These are phyloP conservation scores for Epinephelus fuscoguttatus DNA, from an alignment of 2,113 vertebrate genomes.

Conservation along the genomic window DNA sequence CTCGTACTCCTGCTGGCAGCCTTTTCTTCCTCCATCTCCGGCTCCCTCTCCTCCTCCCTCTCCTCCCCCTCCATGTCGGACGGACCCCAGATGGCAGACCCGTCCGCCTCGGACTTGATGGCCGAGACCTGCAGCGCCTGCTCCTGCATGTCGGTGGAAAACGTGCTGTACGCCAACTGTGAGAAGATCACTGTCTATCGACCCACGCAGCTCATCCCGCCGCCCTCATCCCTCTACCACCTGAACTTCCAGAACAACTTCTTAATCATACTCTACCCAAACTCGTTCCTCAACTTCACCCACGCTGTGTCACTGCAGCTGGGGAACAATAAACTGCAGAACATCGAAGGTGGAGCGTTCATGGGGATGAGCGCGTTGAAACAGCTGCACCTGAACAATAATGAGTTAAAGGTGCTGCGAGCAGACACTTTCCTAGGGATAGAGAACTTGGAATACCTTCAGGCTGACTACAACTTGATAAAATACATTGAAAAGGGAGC, in stretches of 20 bases:
- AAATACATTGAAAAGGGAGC: conserved; percentile 98
- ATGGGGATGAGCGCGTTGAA: conserved; percentile 95
- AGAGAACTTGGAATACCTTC: conserved; percentile 99
- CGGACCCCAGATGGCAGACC: conserved; percentile 71
- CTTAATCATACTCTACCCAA: conserved; percentile 95
- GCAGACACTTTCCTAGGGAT: conserved; percentile 98
- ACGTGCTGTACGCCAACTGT: conserved; percentile 98
- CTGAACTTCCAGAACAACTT: conserved; percentile 99
- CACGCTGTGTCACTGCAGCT: conserved; percentile 98
- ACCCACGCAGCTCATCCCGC: conserved; percentile 95
- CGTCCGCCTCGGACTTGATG: conserved; percentile 86
- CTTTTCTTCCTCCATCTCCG: conserved; percentile 85
- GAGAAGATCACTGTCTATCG: conserved; percentile 97
- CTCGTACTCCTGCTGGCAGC: conserved; percentile 96
- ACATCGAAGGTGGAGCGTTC: conserved; percentile 97
- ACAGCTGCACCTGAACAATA: conserved; percentile 99
- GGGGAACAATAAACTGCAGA: conserved; percentile 98
- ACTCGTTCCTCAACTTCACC: conserved; percentile 97
- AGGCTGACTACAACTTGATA: conserved; percentile 99
- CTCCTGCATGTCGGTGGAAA: conserved; percentile 97
- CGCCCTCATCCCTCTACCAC: conserved; percentile 95
- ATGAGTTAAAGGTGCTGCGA: conserved; percentile 96
- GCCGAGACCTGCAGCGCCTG: conserved; percentile 97
- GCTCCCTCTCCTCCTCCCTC: conserved; percentile 76
- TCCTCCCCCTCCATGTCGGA: conserved; percentile 76